These are phyloP conservation scores for Rhizoglyphus robini DNA, from an alignment of 1,140 invertebrate species.

Conservation along the genomic window DNA sequence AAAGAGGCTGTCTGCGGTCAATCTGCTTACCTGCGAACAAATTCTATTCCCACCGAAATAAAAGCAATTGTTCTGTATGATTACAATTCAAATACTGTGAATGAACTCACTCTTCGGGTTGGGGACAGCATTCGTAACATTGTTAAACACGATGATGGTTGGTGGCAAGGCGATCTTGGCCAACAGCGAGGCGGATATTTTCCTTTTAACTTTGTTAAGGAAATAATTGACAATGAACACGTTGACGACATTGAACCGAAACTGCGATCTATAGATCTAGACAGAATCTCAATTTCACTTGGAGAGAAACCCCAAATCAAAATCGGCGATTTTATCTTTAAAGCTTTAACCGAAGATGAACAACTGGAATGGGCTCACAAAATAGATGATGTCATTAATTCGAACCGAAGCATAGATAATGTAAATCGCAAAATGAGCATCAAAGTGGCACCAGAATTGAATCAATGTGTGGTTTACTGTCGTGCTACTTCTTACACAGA, in stretches of 20 bases:
- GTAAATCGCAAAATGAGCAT: constrained; percentile 32
- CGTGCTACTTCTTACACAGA: constrained; percentile 53
- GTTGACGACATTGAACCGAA: too few species aligned
- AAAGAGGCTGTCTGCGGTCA: constrained; percentile 27
- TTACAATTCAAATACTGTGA: constrained; percentile 67
- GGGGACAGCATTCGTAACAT: constrained; percentile 93
- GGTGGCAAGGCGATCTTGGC: constrained; percentile 91
- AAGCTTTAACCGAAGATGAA: constrained; percentile 47
- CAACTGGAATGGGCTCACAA: constrained; percentile 72
- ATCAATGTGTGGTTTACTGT: constrained; percentile 89
- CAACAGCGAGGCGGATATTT: constrained; percentile 67
- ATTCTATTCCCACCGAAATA: constrained; percentile 34
- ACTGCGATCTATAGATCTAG: too few species aligned
- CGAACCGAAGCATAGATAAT: constrained; percentile 53
- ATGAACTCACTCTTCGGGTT: constrained; percentile 84
- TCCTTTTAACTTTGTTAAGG: constrained; percentile 81
- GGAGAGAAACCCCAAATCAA: too few species aligned
- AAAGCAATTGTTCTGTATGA: constrained; percentile 50
- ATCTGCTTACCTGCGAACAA: background rate
- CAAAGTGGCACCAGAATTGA: constrained; percentile 87
- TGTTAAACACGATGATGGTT: constrained; percentile 61
- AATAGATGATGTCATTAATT: constrained; percentile 67
- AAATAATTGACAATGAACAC: constrained; percentile 70
- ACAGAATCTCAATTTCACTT: too few species aligned
- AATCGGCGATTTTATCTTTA: constrained; percentile 40